Base-by-base conservation (phyloP, 2,113 vertebrate species). In the Pogonocichla stellata region DNA sequence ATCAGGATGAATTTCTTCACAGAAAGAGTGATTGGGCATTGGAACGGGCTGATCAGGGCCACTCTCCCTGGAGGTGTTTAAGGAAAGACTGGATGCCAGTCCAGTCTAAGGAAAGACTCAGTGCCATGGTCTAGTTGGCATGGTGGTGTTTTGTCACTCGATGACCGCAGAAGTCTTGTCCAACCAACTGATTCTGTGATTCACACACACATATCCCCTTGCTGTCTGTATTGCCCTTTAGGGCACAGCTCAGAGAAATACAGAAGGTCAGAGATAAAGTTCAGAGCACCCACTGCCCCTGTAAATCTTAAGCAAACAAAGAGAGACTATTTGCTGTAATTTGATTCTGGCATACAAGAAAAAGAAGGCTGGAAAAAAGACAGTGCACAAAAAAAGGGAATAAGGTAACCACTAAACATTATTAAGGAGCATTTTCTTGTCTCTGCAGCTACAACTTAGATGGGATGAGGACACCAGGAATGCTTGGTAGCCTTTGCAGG, bases 81-180 rank as follows among this genome's bases (percentile, higher is more conserved):
- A 81, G 33, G 5, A 51, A 74, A 45, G 19, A 11, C 38, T 81
- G 45, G 33, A 60, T n/a, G 19, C 43, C 43, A 45, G 43, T 45
- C 43, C 43, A 45, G 43, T 45, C 43, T 45, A 45, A 45, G 19
- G 43, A 45, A 45, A 45, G 43, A n/a, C 45, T 53, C 11, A 29
- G 23, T 17, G 38, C 7, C 38, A 40, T 14, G 16, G 33, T 45
- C 19, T 22, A 18, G 13, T 24, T 60, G 61, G 3, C 53, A 89
- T 1, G 3, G 53, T n/a, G 38, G 16, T 53, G 38, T 40, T 29
- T 17, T 10, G 16, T n/a, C 53, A 34, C 16, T 40, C 0, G 0
- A 45, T n/a, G 19, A n/a, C 8, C 9, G 34, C 28, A 66, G 14
- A 53, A 1, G 7, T 45, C 28, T 66, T 88, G 38, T 81, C n/a